Conservation (phyloP, 2,888 invertebrate genomes). For the Protonemura montana region DNA sequence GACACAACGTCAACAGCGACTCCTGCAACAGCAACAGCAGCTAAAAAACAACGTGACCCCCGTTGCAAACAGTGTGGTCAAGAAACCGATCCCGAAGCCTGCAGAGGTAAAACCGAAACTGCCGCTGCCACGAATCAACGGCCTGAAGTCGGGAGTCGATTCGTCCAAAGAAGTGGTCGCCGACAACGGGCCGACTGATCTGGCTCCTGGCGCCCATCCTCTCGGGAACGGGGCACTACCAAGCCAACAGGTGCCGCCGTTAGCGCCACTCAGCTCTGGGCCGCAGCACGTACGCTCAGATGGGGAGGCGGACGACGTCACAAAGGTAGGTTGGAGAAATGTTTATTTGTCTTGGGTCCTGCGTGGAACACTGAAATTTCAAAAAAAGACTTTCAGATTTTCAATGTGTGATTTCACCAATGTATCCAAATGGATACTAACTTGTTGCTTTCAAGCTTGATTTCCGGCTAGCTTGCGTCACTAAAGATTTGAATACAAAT, state of each 20-base stretch:
- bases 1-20: slow-evolving; percentile 71
- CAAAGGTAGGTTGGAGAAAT: slow-evolving; percentile 56
- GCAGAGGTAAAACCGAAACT: slow-evolving; percentile 52
- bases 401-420: too few relatives aligned
- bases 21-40: slow-evolving; percentile 31
- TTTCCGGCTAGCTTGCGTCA: too few relatives aligned
- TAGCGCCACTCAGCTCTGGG: slow-evolving; percentile 58
- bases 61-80: neutral
- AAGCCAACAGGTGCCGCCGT: slow-evolving; percentile 60
- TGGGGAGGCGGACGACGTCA: slow-evolving; percentile 61
- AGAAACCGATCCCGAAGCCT: slow-evolving; percentile 1
- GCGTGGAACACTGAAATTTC: too few relatives aligned
- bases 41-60: neutral
- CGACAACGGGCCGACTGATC: slow-evolving; percentile 52
- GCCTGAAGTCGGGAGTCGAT: slow-evolving; percentile 51
- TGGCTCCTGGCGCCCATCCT: slow-evolving; percentile 17
- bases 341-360: too few relatives aligned
- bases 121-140: slow-evolving; percentile 57
- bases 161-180: slow-evolving; percentile 56
- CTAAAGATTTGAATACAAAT: too few relatives aligned
- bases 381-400: too few relatives aligned
- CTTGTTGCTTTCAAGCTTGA: too few relatives aligned
- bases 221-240: slow-evolving; percentile 52
- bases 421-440: too few relatives aligned
- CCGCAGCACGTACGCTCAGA: slow-evolving; percentile 53